Evolutionary conservation across 2,113 vertebrate genomes (phyloP), one percentile per base, ranked within the genome.

Genomic region (Hypanus sabinus): DNA sequence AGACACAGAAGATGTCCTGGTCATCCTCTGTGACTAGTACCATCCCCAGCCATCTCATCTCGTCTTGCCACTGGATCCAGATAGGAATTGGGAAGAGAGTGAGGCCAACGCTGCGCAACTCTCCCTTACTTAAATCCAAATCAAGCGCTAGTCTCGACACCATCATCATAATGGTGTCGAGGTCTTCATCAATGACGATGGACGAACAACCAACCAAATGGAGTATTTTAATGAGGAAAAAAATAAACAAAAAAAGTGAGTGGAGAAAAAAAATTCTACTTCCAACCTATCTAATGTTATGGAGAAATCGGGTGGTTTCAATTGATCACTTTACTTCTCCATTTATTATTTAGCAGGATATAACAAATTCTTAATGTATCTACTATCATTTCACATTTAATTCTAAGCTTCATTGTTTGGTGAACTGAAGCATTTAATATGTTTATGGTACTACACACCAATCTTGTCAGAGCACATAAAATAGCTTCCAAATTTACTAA

Each of bases 261-360:
- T 68, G 68, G 20, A 71, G 65, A 71, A 14, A 36, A 91, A 70
- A 0, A 92, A 38, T 18, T 60, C 57, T 88, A 30, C 5, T 88
- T 60, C 85, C 30, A 88, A 65, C 22, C 5, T 18, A 33, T 88
- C 12, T 60, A 88, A 33, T 88, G 30, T n/a, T 30, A 87, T 65
- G 57, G 60, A 57, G 22, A 85, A 65, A 90, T 65, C 14, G 65
- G 30, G 30, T 20, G 18, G 7, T 90, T 90, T n/a, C 60, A 90
- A 22, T 33, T 33, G 33, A 62, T 90, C 60, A 65, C 38, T n/a
- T n/a, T n/a, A 88, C 65, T 90, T 90, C n/a, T 33, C 60, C n/a
- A 90, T 36, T 88, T 65, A 90, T n/a, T 90, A 90, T 90, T 90
- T 90, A 65, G 85, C 60, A 87, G 57, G 27, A 60, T 5, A 62